phyloP scores from a whole-genome alignment of 2,888 invertebrate species.

The Tanypteryx hageni region DNA sequence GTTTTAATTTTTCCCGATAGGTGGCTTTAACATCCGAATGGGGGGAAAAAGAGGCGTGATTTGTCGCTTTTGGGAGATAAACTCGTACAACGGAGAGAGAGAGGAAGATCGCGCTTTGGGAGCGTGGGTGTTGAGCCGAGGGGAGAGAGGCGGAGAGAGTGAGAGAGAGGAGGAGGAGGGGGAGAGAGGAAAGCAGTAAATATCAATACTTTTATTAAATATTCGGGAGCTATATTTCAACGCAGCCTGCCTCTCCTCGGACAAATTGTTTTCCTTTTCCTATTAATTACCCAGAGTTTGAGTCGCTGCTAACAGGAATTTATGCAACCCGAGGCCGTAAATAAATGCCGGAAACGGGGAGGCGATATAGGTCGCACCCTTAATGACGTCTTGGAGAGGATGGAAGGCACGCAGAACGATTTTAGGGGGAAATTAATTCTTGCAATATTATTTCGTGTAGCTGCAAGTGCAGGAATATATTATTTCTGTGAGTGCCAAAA shows the following conservation, averaged over 20 bases:
- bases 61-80: neutral
- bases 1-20: neutral
- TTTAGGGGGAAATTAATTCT: no score
- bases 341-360: neutral
- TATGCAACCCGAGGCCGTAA: neutral
- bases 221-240: neutral
- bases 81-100: neutral
- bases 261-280: neutral
- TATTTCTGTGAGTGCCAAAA: no score
- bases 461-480: no score
- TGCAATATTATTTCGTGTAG: no score
- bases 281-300: neutral
- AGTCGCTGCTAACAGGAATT: neutral
- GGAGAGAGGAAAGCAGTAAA: neutral
- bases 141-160: neutral
- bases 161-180: neutral
- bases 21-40: neutral
- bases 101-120: neutral
- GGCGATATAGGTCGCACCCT: no score
- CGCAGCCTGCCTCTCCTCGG: neutral
- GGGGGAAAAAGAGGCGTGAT: neutral
- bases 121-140: neutral
- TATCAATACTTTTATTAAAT: constrained; percentile 22
- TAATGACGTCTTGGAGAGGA: no score
- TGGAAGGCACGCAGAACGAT: no score